phyloP scores from a whole-genome alignment of 2,113 vertebrate genomes.

The Proteles cristata region DNA sequence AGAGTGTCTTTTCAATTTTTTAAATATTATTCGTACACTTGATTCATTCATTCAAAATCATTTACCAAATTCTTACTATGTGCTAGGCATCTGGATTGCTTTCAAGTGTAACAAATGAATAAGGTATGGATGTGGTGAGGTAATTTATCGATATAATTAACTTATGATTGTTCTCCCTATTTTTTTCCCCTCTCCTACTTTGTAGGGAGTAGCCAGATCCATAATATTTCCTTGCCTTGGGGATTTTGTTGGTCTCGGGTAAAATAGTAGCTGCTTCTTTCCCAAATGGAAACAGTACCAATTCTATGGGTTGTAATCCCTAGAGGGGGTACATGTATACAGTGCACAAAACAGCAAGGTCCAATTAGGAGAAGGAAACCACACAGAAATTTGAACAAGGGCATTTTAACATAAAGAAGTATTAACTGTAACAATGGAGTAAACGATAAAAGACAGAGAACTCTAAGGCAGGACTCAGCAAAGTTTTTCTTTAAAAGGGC shows the following conservation, averaged over 20 bases:
- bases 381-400: slow-evolving; percentile 38
- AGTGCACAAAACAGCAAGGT: not conserved
- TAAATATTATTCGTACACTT: not conserved
- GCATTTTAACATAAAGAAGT: slow-evolving; percentile 16
- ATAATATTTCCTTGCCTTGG: not conserved
- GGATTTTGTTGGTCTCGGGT: not conserved
- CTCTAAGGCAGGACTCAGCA: not conserved
- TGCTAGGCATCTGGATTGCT: not conserved
- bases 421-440: not conserved
- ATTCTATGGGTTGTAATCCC: not conserved
- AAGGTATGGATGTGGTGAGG: not conserved
- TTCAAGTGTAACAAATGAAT: slow-evolving; percentile 30
- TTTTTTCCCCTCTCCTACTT: not conserved
- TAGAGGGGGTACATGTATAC: not conserved
- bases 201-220: not conserved
- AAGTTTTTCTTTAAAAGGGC: not conserved
- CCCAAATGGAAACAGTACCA: not conserved
- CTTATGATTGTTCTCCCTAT: not conserved
- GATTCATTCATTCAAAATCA: slow-evolving; percentile 30
- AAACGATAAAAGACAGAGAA: not conserved
- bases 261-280: not conserved
- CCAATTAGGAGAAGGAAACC: not conserved
- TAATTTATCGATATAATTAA: slow-evolving; percentile 19
- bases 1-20: not conserved
- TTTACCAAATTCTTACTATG: not conserved